Evolutionary conservation across 2,888 invertebrate species (phyloP), one percentile per base, ranked within the genome.

Genomic region (Lamellibrachia columna): DNA sequence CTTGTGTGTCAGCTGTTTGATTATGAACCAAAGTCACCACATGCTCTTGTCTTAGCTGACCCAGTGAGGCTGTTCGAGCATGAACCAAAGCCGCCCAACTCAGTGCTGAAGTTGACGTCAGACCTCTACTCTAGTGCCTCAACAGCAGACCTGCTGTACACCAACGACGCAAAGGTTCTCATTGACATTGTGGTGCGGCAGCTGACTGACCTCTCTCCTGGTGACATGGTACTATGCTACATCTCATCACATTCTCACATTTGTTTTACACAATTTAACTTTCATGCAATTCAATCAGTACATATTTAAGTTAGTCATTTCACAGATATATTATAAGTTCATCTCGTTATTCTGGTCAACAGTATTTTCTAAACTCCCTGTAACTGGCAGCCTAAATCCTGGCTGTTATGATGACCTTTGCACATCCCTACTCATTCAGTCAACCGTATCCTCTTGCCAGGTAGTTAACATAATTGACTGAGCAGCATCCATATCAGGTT

Each of bases 171-270:
- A 90, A 98, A 98, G 97, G 99, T 99, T 91, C 97, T 99, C 93
- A 98, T 99, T 94, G 99, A 99, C 96, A 99, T 99, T 95, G 98
- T 99, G 92, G 98, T 98, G 92, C 97, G 99, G 92, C 98, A 99
- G 96, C 97, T 99, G 53, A 98, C 98, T 3, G 99, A 99, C 96
- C 97, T 99, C 93, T 98, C 98, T 91, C 98, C 98, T 7, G 98
- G 98, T 53, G 99, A 99, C 96, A 92, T 92, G 93, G 94, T 75
- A 75, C 6, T 15, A n/a, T 22, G 22, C 75, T 75, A 75, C 22
- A 22, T 75, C 75, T 75, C n/a, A 75, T 75, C 15, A 22, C 75
- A 75, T 6, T 8, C 58, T 3, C 7, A 7, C 8, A 3, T 58
- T 58, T 58, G 8, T 58, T 58, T 58, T 58, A 8, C 15, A 58